Percentiles rank a stretch among this genome's conserved stretches.
These are phyloP conservation scores for Drosophila repleta DNA, from an alignment of 1,140 invertebrate species.

Conservation along the genomic window DNA sequence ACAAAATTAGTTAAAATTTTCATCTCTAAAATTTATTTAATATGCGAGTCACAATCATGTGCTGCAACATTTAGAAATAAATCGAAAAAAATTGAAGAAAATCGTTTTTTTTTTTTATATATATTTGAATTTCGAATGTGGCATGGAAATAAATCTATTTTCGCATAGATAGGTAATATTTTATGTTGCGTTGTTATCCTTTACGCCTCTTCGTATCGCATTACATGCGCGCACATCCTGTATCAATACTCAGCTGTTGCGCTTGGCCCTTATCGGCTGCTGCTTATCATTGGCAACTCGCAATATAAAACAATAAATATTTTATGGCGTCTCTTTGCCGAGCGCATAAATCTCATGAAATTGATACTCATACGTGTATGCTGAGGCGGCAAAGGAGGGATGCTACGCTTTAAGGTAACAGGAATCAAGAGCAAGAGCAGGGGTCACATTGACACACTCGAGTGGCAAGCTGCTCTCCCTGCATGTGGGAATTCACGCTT, in stretches of 20 bases:
- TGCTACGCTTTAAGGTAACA: slow-evolving; percentile 12
- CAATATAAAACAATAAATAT: slow-evolving; percentile 79
- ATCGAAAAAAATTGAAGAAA: slow-evolving; percentile 11
- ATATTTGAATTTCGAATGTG: slow-evolving; percentile 57
- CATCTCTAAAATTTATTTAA: no score
- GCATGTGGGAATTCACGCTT: slow-evolving; percentile 44
- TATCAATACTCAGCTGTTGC: slow-evolving; percentile 53
- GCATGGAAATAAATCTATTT: slow-evolving; percentile 58
- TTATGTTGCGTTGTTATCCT: slow-evolving; percentile 32
- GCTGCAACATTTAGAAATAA: no score
- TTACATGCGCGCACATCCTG: slow-evolving; percentile 43
- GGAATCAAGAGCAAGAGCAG: slow-evolving; percentile 28
- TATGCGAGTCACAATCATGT: no score
- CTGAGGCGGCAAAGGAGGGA: background rate
- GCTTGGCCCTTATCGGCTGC: slow-evolving; percentile 33
- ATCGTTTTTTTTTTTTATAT: no score
- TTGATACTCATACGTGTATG: slow-evolving; percentile 54
- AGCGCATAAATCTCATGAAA: slow-evolving; percentile 73
- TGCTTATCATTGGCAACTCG: slow-evolving; percentile 63
- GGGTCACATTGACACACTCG: slow-evolving; percentile 71
- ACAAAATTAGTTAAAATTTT: no score
- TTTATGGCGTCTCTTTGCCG: slow-evolving; percentile 72
- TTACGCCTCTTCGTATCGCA: slow-evolving; percentile 44
- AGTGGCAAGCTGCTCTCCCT: background rate
- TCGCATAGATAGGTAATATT: slow-evolving; percentile 70